Evolutionary conservation across 64 coral and sea anemone species (phyloP), one percentile per base, ranked within the genome.

Genomic region (Montipora cactus): DNA sequence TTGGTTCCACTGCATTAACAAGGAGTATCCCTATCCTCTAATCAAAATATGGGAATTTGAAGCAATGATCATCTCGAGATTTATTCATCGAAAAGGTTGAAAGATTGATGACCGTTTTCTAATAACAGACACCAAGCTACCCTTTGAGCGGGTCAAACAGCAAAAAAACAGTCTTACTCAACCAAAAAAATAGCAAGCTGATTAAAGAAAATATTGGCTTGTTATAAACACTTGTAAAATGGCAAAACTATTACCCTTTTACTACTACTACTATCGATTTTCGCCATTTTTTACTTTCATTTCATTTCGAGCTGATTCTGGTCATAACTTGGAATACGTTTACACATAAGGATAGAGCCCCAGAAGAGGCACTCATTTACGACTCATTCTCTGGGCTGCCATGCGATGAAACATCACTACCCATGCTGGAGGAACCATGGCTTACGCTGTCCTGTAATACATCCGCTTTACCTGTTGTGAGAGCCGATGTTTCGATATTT

Each of bases 331-430:
- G 59, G 13, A 68, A 84, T 68, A 68, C 61, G 59, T 84, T 68
- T 47, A 84, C 44, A 20, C 8, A 37, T 23, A 28, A 19, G 25
- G 7, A 47, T 19, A 84, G 37, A 84, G 5, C 52, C 14, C 7
- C 79, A 7, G 53, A 84, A 68, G 44, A 7, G 5, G 23, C 13
- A 37, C 4, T 66, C 47, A 21, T 71, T 37, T 16, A 86, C 5
- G 61, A 71, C 8, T 71, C 82, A 72, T 86, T 49, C 6, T 72
- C 82, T 72, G 82, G 82, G 18, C 82, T 86, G 16, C 82, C 47
- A 50, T 86, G 82, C 14, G 82, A 86, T 14, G 82, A 86, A 50
- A 86, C 45, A 47, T 86, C 82, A 21, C 82, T 86, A 8, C 82
- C 82, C 16, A 86, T 23, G 18, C 82, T 86, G 5, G 82, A 72